phyloP scores from a whole-genome alignment of 1,140 invertebrate genomes.

The Drosophila prosaltans region DNA sequence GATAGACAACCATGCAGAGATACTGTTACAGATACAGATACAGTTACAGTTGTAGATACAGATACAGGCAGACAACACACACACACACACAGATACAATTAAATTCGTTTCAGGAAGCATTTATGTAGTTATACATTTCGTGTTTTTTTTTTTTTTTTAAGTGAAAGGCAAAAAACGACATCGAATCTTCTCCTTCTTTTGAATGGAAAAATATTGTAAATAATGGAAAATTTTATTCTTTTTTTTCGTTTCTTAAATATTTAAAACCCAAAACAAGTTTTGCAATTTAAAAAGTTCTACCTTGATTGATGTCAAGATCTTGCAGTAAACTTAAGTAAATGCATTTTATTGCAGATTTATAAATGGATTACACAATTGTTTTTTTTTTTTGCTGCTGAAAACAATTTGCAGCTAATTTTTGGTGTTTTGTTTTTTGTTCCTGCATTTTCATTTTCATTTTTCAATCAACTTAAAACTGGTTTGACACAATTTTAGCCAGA shows the following conservation, averaged over 20 bases:
- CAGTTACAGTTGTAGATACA: conserved; percentile 35
- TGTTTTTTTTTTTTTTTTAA: conserved; percentile 33
- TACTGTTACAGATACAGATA: conserved; percentile 22
- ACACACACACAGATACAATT: conserved; percentile 70
- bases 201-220: conserved; percentile 29
- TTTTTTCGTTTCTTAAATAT: neutral
- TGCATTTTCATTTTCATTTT: conserved; percentile 3
- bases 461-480: conserved; percentile 60
- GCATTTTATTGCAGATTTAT: no score
- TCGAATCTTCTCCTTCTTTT: conserved; percentile 33
- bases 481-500: conserved; percentile 66
- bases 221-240: neutral
- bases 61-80: conserved; percentile 39
- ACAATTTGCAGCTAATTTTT: conserved; percentile 55
- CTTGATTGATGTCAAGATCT: neutral
- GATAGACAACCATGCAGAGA: conserved; percentile 56
- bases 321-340: no score
- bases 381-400: conserved; percentile 35
- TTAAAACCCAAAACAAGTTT: neutral
- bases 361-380: neutral
- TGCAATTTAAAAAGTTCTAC: neutral
- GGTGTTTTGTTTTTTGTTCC: conserved; percentile 11
- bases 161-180: conserved; percentile 25
- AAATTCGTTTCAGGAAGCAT: conserved; percentile 80
- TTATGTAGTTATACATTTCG: conserved; percentile 62